phyloP scores from a whole-genome alignment of 1,140 invertebrate species.

The Heterodera schachtii region DNA sequence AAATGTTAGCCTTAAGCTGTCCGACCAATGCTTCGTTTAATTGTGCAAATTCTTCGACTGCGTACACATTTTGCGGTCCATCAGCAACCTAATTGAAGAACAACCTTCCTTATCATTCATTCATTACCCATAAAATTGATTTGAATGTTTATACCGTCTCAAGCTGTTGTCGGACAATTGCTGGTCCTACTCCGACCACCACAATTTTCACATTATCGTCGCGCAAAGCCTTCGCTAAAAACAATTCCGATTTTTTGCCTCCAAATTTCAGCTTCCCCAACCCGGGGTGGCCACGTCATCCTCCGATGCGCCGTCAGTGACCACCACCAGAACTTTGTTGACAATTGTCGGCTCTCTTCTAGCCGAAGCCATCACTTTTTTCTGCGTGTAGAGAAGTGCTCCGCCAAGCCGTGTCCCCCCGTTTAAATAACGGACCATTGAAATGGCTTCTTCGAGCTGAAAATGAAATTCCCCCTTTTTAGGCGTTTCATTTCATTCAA shows the following conservation, averaged over 20 bases:
- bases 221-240: not conserved
- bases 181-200: not conserved
- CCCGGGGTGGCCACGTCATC: not conserved
- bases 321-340: not conserved
- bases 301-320: not conserved
- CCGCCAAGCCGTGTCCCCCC: not conserved
- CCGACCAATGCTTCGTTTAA: not conserved
- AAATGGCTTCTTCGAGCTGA: not conserved
- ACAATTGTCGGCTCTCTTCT: not conserved
- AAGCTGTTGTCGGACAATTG: not conserved
- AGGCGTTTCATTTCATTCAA: not conserved
- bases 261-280: not conserved
- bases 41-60: not conserved
- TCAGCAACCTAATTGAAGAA: not conserved
- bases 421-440: not conserved
- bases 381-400: not conserved
- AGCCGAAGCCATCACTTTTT: not conserved
- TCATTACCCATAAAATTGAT: too few relatives aligned
- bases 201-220: not conserved
- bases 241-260: too few relatives aligned
- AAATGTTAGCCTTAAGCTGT: not conserved
- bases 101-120: not conserved
- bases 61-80: not conserved
- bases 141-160: not conserved
- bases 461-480: not conserved